Percentiles rank a stretch among this genome's conserved stretches.
Conservation (phyloP, 2,113 vertebrate genomes). For the Synodontis membranacea region DNA sequence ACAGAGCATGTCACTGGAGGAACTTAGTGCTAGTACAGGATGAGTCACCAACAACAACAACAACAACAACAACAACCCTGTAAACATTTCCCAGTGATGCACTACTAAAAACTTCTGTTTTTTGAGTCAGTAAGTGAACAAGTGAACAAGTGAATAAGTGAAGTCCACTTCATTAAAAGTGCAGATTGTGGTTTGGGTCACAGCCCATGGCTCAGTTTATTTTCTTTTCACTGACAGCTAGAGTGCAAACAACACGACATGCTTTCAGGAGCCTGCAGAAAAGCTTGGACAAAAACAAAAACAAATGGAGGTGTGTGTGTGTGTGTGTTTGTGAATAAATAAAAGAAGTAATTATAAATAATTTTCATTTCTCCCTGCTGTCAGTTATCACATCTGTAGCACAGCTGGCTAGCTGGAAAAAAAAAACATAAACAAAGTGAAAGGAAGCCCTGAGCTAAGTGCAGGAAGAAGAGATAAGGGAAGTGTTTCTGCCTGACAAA, state of each 20-base stretch:
- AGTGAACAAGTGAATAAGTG: no score
- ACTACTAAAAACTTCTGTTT: no score
- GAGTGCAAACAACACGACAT: not conserved
- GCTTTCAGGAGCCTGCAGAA: not conserved
- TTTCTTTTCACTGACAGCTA: not conserved
- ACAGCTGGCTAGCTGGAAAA: not conserved
- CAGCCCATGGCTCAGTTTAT: not conserved
- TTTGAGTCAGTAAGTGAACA: no score
- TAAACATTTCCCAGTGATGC: not conserved
- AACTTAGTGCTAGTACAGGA: not conserved
- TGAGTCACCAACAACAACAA: not conserved
- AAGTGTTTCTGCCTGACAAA: not conserved
- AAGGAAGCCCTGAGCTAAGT: not conserved
- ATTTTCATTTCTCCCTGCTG: not conserved
- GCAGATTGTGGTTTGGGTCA: not conserved
- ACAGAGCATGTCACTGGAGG: not conserved
- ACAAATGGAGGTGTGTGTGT: not conserved
- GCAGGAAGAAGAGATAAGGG: not conserved
- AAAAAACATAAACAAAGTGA: not conserved
- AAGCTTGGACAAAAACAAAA: no score
- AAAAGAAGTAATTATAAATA: conserved; percentile 44
- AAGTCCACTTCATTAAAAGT: not conserved
- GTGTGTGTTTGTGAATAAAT: no score
- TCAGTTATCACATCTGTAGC: not conserved
- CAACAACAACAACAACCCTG: no score